Evolutionary conservation across 2,797 vertebrate genomes (phyloP).

Genomic region (Trachops cirrhosus): DNA sequence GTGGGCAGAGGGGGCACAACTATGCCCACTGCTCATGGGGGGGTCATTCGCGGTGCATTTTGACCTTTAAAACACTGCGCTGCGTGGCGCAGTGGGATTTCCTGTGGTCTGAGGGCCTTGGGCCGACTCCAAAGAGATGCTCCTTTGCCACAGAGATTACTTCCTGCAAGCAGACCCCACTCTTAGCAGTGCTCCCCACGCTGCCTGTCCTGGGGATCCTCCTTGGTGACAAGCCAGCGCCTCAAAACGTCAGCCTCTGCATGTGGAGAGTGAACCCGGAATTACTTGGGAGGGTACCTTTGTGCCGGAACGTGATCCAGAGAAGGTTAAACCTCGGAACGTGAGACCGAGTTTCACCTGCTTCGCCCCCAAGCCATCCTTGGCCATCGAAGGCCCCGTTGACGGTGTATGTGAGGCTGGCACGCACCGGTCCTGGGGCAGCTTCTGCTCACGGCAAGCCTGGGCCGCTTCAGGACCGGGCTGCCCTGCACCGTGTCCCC

Average conservation of each 20-base stretch:
- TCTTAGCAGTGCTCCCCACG: background rate
- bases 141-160: background rate
- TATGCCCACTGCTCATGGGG: background rate
- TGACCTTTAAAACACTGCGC: background rate
- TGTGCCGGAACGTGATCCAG: background rate
- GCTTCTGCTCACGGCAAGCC: background rate
- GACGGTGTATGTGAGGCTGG: background rate
- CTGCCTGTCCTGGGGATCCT: background rate
- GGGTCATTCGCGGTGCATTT: background rate
- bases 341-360: background rate
- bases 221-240: background rate
- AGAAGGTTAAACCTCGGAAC: background rate
- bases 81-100: background rate
- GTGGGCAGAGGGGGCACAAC: background rate
- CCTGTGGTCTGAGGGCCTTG: background rate
- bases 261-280: background rate
- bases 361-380: background rate
- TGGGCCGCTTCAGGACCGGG: background rate
- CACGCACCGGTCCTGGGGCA: rapidly evolving
- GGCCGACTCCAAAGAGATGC: no score
- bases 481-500: background rate
- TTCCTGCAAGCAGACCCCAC: background rate
- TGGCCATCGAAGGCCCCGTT: background rate
- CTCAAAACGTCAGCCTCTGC: background rate
- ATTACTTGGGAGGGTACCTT: background rate